Base-by-base conservation (phyloP, 2,797 vertebrate genomes). In the Amphiprion clarkii region DNA sequence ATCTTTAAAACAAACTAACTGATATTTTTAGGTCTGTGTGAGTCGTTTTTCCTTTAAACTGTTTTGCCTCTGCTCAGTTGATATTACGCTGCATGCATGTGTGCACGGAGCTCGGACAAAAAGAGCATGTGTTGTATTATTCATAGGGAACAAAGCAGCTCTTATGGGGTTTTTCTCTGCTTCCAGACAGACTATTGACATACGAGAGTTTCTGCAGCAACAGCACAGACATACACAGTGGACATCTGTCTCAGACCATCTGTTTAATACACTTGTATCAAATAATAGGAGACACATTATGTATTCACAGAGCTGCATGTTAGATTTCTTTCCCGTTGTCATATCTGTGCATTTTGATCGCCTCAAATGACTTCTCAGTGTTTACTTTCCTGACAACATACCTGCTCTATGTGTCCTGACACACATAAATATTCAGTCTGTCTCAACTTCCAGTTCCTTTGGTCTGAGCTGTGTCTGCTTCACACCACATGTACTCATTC, bases 61-160 rank as follows among this genome's bases (percentile, higher is more conserved):
- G 29, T 76, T 66, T 64, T 2, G 5, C 53, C 10, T 19, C 12
- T 25, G 46, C 40, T 60, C 51, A 7, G 58, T 83, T 83, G 60
- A 78, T 67, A 40, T 85, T 78, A 74, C 3, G 5, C 64, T 52
- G 55, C 60, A 56, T 42, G 60, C 60, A 54, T 62, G 61, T 46
- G 53, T 19, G 56, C 36, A 71, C 42, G 60, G 68, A 65, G 17
- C 54, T 40, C 53, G 51, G 76, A 75, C 60, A 52, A 66, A 78
- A 27, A 66, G 16, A 62, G 59, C 75, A 54, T 4, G 62, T 70
- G 76, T 52, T 65, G 25, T 39, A 63, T 84, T 82, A 71, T 59
- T 74, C 80, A 81, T 52, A 11, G 13, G 40, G 71, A 48, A 84
- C 66, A 84, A 65, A 76, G 76, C 63, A 31, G 74, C 73, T 74